Evolutionary conservation across 1,140 invertebrate species (phyloP).

Genomic region (Ephestia elutella): DNA sequence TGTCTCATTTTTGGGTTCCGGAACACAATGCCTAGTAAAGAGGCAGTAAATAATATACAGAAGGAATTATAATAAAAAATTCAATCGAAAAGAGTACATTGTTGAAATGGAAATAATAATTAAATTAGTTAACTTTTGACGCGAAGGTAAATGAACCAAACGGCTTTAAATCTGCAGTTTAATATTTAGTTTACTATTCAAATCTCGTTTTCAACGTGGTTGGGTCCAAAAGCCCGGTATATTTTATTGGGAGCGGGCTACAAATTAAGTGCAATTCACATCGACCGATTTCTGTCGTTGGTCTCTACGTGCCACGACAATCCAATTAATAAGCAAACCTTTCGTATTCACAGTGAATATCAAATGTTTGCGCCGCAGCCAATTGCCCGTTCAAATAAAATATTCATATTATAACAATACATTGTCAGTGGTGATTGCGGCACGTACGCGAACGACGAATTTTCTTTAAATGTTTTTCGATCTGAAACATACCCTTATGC

Average conservation of each 20-base stretch:
- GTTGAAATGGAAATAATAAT: too few species aligned
- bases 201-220: conserved; percentile 28
- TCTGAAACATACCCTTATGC: neutral
- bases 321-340: conserved; percentile 68
- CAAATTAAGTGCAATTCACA: conserved; percentile 58
- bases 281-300: conserved; percentile 40
- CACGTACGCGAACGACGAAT: conserved; percentile 18
- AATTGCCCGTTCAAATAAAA: conserved; percentile 56
- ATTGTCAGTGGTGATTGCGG: conserved; percentile 38
- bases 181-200: conserved; percentile 43
- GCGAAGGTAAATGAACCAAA: too few species aligned
- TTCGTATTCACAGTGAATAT: conserved; percentile 61
- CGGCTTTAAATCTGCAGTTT: conserved; percentile 28
- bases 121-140: too few species aligned
- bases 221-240: conserved; percentile 28
- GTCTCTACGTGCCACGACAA: conserved; percentile 50
- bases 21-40: too few species aligned
- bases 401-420: conserved; percentile 52
- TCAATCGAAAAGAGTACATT: too few species aligned
- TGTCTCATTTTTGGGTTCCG: too few species aligned
- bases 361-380: conserved; percentile 52
- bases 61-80: too few species aligned
- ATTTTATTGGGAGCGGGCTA: conserved; percentile 39
- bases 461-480: conserved; percentile 1
- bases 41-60: too few species aligned